Evolutionary conservation across 2,797 vertebrate species (phyloP), one percentile per base, ranked within the genome.

Genomic region (Eulemur rubriventer): DNA sequence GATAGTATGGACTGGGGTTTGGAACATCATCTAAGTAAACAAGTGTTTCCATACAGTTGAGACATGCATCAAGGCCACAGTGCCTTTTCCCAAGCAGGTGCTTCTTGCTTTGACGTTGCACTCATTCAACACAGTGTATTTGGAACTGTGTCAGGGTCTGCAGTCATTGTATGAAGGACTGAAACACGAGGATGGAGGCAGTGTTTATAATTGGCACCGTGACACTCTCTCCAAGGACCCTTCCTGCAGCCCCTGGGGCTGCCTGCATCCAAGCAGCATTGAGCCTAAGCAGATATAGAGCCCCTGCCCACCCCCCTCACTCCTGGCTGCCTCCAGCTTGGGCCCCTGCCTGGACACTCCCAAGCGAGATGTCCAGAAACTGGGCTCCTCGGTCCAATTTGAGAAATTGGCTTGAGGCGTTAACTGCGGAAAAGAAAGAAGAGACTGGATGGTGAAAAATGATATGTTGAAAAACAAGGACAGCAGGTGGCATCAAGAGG

Each of bases 61-160:
- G 28, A 26, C 80, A 52, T 5, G 8, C 14, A 75, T 43, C 2
- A 67, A 89, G 94, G 82, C 82, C 69, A 65, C 17, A 22, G 1
- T 82, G 33, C 17, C 50, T 93, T 89, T 86, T 35, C 30, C 78
- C 9, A 59, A 52, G 57, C 81, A 94, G 2, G 0, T 18, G 6
- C 80, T 96, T 84, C 55, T 91, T 95, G 35, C 12, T 96, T 97
- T 95, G 22, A 85, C 80, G 75, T 20, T n/a, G 2, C 8, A 43
- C 80, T 98, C 91, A 93, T 70, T 43, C 94, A 52, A 13, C 73
- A 85, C 38, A 13, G 61, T 65, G 3, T 41, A 72, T 86, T 38
- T 97, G 91, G 48, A 96, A 94, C 69, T 1, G 17, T 76, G 59
- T 82, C 96, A 96, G 41, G 48, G 78, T 94, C 78, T 55, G 95